Conservation (phyloP, 37 sponge, comb jelly and placozoan species). For the Chondrilla cf. caribensis region DNA sequence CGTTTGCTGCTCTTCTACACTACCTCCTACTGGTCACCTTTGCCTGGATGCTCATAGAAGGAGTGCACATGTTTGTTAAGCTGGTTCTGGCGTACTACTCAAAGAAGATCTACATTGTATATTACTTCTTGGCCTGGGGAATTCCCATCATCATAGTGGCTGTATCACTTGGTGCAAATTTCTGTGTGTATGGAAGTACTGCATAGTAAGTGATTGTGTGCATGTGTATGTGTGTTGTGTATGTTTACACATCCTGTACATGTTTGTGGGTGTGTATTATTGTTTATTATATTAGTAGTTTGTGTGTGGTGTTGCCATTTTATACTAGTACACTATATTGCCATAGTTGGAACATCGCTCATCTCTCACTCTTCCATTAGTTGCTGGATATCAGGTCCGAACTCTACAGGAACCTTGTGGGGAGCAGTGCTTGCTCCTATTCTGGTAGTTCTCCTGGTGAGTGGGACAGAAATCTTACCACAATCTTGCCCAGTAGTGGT, state of each 20-base stretch:
- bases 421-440: slow-evolving; percentile 63
- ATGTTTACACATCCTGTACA: too few relatives aligned
- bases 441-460: slow-evolving; percentile 46
- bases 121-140: slow-evolving; percentile 57
- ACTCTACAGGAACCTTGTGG: slow-evolving; percentile 31
- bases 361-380: neutral
- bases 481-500: too few relatives aligned
- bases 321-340: too few relatives aligned
- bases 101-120: slow-evolving; percentile 35
- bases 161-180: slow-evolving; percentile 44
- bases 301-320: too few relatives aligned
- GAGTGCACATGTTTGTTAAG: slow-evolving; percentile 58
- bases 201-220: slow-evolving; percentile 40
- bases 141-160: slow-evolving; percentile 64
- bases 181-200: slow-evolving; percentile 77
- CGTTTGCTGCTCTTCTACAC: slow-evolving; percentile 58
- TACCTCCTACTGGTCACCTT: slow-evolving; percentile 73
- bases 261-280: too few relatives aligned
- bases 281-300: too few relatives aligned
- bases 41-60: slow-evolving; percentile 76
- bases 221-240: neutral
- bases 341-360: too few relatives aligned
- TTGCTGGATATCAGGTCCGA: slow-evolving; percentile 52
- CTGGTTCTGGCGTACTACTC: slow-evolving; percentile 59
- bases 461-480: neutral